Evolutionary conservation across 1,140 invertebrate genomes (phyloP), one percentile per base, ranked within the genome.

Genomic region (Solen grandis): DNA sequence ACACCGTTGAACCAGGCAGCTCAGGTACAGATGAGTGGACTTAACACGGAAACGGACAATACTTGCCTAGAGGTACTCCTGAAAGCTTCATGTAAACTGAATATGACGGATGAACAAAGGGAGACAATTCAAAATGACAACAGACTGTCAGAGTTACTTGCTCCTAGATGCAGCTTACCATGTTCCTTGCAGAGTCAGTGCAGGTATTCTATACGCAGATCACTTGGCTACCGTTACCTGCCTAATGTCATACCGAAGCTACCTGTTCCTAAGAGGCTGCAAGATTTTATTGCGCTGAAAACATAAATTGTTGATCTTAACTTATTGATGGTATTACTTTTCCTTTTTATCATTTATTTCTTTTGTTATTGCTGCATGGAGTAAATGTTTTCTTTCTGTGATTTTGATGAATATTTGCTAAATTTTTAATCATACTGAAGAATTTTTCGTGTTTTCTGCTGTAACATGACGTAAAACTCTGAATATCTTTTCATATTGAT

Each of bases 1-100:
- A 88, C 86, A 0, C 86, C 90, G 2, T 35, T 91, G 16, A 77
- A 85, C 27, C 57, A 87, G n/a, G 81, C 85, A 38, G 88, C 87
- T 10, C 69, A 77, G 41, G 82, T 90, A n/a, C 84, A 88, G 31
- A 85, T 85, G 0, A 85, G 82, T 27, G 90, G 90, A 14, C 66
- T 91, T n/a, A 87, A 90, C 68, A 86, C 80, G 4, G 83, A 85
- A 5, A 63, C 75, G n/a, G 90, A 91, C 70, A 88, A 90, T 60
- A 84, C 66, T 10, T 85, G 88, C 68, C 74, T 92, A 13, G 84
- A 90, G 10, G 81, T 91, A 27, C 62, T 92, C 10, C 76, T 91
- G 10, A 77, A 84, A 68, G 88, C 90, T 4, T 84, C 84, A 14
- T 89, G 91, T 33, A 86, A 89, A 73, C 84, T 89, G 83, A 82